phyloP scores from a whole-genome alignment of 53 echinoderm and acorn worm genomes.

The Temnopleurus reevesii region DNA sequence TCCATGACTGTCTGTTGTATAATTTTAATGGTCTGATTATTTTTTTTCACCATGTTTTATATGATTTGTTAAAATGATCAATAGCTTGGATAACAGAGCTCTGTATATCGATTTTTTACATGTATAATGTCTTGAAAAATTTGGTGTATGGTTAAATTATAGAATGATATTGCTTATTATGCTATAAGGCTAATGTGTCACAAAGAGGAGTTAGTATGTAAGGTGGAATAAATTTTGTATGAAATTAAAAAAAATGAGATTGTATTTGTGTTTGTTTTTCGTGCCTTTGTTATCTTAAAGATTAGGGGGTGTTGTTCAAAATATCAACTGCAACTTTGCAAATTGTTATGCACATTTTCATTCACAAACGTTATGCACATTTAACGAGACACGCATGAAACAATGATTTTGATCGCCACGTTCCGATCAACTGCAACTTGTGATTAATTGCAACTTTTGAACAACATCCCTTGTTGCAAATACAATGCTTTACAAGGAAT shows the following conservation, averaged over 20 bases:
- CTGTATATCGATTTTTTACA: neutral
- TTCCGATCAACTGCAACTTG: too few relatives aligned
- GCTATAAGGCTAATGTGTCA: constrained; percentile 26
- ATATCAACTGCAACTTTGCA: too few relatives aligned
- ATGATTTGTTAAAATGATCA: neutral
- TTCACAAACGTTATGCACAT: too few relatives aligned
- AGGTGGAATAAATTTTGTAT: constrained; percentile 52
- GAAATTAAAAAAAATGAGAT: neutral
- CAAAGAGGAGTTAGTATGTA: constrained; percentile 30
- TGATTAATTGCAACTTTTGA: too few relatives aligned
- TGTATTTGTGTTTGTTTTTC: neutral
- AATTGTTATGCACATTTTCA: too few relatives aligned
- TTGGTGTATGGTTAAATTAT: constrained; percentile 34
- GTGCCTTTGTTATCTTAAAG: neutral
- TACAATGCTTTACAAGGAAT: too few relatives aligned
- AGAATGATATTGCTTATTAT: constrained; percentile 22
- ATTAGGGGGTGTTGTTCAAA: too few relatives aligned
- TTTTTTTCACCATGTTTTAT: constrained; percentile 12
- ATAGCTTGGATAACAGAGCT: neutral
- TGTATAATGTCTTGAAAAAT: neutral
- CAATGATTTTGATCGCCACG: neutral
- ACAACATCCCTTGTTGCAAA: too few relatives aligned
- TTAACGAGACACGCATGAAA: neutral
- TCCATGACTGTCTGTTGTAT: neutral
- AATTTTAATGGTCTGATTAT: neutral